These are phyloP conservation scores for Nesospiza acunhae DNA, from an alignment of 2,113 vertebrate species.

Conservation along the genomic window DNA sequence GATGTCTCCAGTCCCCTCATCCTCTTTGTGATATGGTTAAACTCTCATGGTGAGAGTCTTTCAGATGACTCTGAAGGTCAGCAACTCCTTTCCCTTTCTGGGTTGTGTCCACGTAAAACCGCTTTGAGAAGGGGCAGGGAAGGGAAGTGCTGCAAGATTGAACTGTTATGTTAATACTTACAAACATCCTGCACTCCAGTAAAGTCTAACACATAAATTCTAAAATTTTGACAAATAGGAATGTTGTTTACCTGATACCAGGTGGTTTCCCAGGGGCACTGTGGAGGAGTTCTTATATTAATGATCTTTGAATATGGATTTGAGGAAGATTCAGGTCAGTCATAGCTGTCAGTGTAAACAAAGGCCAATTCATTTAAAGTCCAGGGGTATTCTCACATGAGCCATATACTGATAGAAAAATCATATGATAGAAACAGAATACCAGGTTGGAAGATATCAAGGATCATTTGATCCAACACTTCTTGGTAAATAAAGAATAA, in stretches of 20 bases:
- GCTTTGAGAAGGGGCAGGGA: background rate
- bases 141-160: background rate
- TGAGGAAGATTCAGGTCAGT: background rate
- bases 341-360: background rate
- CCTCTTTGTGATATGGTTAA: background rate
- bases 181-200: background rate
- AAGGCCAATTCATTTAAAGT: background rate
- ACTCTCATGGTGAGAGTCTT: background rate
- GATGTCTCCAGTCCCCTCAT: background rate
- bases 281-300: background rate
- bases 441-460: background rate
- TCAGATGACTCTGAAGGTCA: too few relatives aligned
- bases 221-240: background rate
- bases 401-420: background rate
- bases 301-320: background rate
- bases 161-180: background rate
- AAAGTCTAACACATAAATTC: background rate
- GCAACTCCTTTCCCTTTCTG: background rate
- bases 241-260: background rate
- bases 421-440: background rate
- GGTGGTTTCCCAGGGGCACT: background rate
- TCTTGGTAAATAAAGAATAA: background rate
- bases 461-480: background rate
- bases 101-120: background rate
- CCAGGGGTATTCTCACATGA: background rate